Evolutionary conservation across 2,888 invertebrate species (phyloP).

Genomic region (Synergus itoensis): DNA sequence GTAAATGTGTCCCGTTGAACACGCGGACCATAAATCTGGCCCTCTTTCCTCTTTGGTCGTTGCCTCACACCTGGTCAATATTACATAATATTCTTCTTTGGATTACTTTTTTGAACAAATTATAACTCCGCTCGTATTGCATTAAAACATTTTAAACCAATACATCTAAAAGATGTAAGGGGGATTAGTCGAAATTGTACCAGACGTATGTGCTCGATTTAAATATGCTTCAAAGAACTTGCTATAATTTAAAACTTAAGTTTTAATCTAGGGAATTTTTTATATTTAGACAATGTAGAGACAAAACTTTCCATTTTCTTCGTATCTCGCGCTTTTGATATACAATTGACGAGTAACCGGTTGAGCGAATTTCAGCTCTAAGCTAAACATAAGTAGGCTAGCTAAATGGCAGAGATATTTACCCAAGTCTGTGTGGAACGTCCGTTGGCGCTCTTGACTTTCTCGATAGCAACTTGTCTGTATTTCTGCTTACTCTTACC

Average conservation of each 20-base stretch:
- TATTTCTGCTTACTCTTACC: conserved; percentile 55
- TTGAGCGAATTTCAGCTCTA: conserved; percentile 58
- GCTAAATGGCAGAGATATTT: conserved; percentile 66
- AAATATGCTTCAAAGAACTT: too few relatives aligned
- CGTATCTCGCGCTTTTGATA: conserved; percentile 2
- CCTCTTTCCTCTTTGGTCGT: conserved; percentile 36
- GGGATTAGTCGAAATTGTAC: too few relatives aligned
- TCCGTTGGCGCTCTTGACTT: conserved; percentile 72
- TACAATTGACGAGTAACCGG: conserved; percentile 49
- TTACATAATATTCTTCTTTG: conserved; percentile 25
- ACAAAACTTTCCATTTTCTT: conserved; percentile 29
- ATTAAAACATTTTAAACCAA: neutral
- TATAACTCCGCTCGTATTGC: neutral
- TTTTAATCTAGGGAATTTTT: too few relatives aligned
- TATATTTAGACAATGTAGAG: neutral
- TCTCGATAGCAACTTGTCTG: conserved; percentile 62
- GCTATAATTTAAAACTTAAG: too few relatives aligned
- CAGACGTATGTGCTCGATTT: too few relatives aligned
- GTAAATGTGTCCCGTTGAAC: conserved; percentile 50
- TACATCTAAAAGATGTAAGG: too few relatives aligned
- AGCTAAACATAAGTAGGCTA: conserved; percentile 68
- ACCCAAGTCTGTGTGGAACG: conserved; percentile 30
- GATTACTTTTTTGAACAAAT: neutral
- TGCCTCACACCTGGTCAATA: conserved; percentile 34
- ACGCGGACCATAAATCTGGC: conserved; percentile 36